Evolutionary conservation across 2,888 invertebrate species (phyloP).

Genomic region (Brachyptera putata): DNA sequence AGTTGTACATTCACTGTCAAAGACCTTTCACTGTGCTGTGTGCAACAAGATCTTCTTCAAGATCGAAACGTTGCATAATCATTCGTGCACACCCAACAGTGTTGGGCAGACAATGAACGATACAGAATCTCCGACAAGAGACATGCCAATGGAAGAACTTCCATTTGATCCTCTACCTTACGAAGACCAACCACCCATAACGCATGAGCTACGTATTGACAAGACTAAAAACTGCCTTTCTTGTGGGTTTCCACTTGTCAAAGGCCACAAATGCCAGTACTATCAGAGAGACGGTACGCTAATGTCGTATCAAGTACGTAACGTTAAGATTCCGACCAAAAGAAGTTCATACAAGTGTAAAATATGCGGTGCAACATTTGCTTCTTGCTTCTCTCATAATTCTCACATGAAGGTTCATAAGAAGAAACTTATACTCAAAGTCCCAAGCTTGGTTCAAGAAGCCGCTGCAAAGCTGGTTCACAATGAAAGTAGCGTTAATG

Average conservation of each 20-base stretch:
- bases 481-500: no score
- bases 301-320: no score
- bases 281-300: no score
- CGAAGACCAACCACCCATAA: no score
- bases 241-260: background rate
- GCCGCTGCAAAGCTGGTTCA: no score
- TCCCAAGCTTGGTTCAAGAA: background rate
- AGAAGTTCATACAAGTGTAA: conserved; percentile 37
- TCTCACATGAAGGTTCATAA: conserved; percentile 39
- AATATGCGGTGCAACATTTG: conserved; percentile 38
- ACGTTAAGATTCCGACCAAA: no score
- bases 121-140: no score
- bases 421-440: background rate
- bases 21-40: conserved; percentile 41
- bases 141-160: no score
- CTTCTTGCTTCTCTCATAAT: conserved; percentile 38
- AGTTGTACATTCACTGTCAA: conserved; percentile 39
- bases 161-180: no score
- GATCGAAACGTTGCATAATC: conserved; percentile 40
- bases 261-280: background rate
- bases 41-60: conserved; percentile 43
- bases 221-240: no score
- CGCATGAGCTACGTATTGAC: no score
- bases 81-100: conserved; percentile 39
- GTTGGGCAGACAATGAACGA: no score